Percentiles rank a stretch among this genome's conserved stretches.
These are phyloP conservation scores for Brachynemurus nebulosus DNA, from an alignment of 2,888 invertebrate genomes.

Conservation along the genomic window DNA sequence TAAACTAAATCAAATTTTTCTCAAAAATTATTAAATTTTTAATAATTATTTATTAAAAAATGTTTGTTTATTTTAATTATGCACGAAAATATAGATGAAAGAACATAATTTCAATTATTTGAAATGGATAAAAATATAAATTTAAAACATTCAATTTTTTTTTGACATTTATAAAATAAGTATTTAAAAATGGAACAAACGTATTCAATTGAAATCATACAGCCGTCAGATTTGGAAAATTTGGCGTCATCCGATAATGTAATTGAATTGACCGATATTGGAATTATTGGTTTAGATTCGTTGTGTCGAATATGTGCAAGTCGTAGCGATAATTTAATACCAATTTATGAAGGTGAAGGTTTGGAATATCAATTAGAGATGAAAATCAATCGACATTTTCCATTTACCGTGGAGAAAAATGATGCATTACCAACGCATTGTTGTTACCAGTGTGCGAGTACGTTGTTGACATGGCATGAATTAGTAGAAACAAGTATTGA, in stretches of 20 bases:
- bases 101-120: too few relatives aligned
- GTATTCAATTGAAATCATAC: not conserved
- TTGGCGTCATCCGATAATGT: constrained; percentile 1
- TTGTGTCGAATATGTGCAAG: constrained; percentile 44
- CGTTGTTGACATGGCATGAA: constrained; percentile 49
- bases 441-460: constrained; percentile 50
- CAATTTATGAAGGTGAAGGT: constrained; percentile 49
- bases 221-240: not conserved
- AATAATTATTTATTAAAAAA: too few relatives aligned
- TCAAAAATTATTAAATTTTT: too few relatives aligned
- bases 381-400: constrained; percentile 50
- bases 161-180: too few relatives aligned
- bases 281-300: constrained; percentile 13
- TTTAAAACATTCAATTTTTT: too few relatives aligned
- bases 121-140: too few relatives aligned
- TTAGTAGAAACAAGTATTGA: constrained; percentile 39
- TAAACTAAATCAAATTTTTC: too few relatives aligned
- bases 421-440: constrained; percentile 44
- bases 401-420: constrained; percentile 38
- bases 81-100: too few relatives aligned
- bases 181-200: not conserved
- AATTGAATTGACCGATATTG: constrained; percentile 13
- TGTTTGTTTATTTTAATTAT: too few relatives aligned
- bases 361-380: constrained; percentile 40
- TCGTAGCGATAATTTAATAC: constrained; percentile 37